Evolutionary conservation across 1,140 invertebrate species (phyloP), one percentile per base, ranked within the genome.

Genomic region (Drosophila fuyamai): DNA sequence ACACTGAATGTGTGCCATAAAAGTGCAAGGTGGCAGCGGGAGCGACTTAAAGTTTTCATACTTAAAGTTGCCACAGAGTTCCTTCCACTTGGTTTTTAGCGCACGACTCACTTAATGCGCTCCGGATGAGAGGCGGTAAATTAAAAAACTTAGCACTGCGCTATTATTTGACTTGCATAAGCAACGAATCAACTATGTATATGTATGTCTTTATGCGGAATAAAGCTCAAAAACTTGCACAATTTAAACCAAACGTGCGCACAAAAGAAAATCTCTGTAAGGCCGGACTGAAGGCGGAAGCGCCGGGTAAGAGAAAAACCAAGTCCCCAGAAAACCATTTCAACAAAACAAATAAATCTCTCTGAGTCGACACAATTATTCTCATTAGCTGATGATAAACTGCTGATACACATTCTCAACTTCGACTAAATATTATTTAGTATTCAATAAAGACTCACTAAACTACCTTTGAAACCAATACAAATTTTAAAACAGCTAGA

Each of bases 151-250:
- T 78, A 81, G 72, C 65, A 54, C 73, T 48, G 51, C 35, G 80
- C 73, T 80, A 78, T 81, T 88, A 81, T 89, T 89, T 89, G 77
- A 62, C 72, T 89, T 83, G 71, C 71, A 79, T 83, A 82, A 79
- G 70, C 82, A 59, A 44, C 43, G 47, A 60, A 59, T 50, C 56
- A 76, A 63, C 63, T 50, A 36, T 40, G 23, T 47, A 54, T 29
- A 44, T 44, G 32, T 23, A 27, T 43, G 29, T 46, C 29, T 63
- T 57, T 29, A 74, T 35, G 55, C 41, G 27, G 35, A 67, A 56
- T 51, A 76, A 55, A 55, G 58, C 51, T 48, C 27, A 36, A 63
- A 63, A 79, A 72, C 65, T 60, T 67, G 63, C 59, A 67, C 40
- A 88, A 88, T 83, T 89, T 77, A 89, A 88, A 83, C 83, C 83